Base-by-base conservation (phyloP, 2,113 vertebrate species). In the Cacatua alba region DNA sequence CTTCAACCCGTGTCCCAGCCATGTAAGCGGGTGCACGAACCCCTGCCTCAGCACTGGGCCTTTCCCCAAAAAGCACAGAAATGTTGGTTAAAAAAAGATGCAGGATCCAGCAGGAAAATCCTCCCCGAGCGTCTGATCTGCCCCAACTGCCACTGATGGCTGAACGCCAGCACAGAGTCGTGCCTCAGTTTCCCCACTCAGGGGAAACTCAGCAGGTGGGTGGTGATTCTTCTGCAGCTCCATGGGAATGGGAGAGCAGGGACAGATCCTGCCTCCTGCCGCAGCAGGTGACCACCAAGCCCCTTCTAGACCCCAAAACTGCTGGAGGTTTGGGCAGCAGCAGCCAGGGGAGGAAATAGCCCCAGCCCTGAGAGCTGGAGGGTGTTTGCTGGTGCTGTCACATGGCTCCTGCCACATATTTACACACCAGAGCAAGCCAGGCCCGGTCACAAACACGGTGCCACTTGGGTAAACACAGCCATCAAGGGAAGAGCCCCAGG, bases 391-490 rank as follows among this genome's bases (percentile, higher is more conserved):
- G 65, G 70, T 2, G 1, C 25, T 0, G 31, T 93, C 88, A 92
- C 76, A 20, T 94, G 94, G 75, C 68, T 86, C 55, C 82, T 8
- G 15, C 51, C 94, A 77, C 80, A n/a, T 86, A 93, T 95, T 94
- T 59, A 86, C 95, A 88, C 94, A 90, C 63, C 7, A 2, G 63
- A 85, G 86, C 70, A 10, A 80, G 79, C 35, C 49, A 57, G 81
- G 16, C 59, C 59, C 1, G 7, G 82, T 74, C 94, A 90, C 92
- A 93, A 93, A 94, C 76, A 83, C 0, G 25, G 76, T 93, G 94
- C 71, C 88, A 77, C 76, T 92, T 74, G 83, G 92, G 86, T 92
- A 88, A 95, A 93, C 91, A 90, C 68, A 39, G 76, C 39, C 86
- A 72, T 80, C 60, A 59, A 59, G 33, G 70, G 59, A 69, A 83